These are phyloP conservation scores for Picathartes gymnocephalus DNA, from an alignment of 2,113 vertebrate genomes.

Conservation along the genomic window DNA sequence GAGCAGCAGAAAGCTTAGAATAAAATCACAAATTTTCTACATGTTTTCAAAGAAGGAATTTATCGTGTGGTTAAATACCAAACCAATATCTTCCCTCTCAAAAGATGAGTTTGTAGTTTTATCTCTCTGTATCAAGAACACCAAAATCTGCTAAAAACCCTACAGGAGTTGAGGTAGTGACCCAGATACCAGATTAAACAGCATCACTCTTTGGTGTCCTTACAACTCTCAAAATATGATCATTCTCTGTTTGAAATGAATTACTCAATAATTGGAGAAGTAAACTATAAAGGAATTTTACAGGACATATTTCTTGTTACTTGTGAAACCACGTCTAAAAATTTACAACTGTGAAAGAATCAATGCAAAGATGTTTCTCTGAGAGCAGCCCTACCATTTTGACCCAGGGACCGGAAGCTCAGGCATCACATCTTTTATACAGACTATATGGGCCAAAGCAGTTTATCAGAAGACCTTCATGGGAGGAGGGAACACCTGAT, in stretches of 20 bases:
- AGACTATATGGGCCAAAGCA: neutral
- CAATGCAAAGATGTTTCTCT: neutral
- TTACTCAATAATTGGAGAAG: neutral
- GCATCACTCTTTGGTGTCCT: neutral
- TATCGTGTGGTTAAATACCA: neutral
- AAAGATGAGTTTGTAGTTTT: neutral
- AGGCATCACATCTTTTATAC: neutral
- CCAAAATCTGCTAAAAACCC: neutral
- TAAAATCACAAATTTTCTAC: neutral
- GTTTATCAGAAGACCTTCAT: neutral
- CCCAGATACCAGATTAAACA: neutral
- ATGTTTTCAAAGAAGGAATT: neutral
- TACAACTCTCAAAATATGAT: neutral
- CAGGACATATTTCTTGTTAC: neutral
- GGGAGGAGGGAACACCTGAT: neutral
- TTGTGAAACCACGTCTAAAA: neutral
- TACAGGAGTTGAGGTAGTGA: accelerated
- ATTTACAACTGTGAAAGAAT: neutral
- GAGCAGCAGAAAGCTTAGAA: neutral
- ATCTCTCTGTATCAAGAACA: neutral
- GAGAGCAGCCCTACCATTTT: neutral
- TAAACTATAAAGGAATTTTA: neutral
- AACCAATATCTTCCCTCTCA: neutral
- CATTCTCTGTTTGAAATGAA: neutral
- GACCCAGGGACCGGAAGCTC: neutral